phyloP scores from a whole-genome alignment of 2,888 invertebrate species.

The Anarsia innoxiella region DNA sequence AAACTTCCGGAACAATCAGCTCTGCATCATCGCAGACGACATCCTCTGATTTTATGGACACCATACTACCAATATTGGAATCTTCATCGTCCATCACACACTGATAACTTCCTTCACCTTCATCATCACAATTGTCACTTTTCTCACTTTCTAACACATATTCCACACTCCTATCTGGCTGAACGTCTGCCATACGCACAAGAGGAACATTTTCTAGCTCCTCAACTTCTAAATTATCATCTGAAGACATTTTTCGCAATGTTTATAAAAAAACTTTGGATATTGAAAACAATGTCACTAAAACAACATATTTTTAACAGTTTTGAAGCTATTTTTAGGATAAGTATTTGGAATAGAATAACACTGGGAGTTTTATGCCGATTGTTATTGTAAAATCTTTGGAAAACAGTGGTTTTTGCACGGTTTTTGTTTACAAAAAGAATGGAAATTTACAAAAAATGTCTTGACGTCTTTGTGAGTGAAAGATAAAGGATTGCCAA shows the following conservation, averaged over 20 bases:
- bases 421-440: no score
- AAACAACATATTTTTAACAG: no score
- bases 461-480: no score
- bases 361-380: no score
- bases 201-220: slow-evolving; percentile 55
- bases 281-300: no score
- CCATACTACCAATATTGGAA: slow-evolving; percentile 56
- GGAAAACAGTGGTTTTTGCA: no score
- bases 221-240: slow-evolving; percentile 42
- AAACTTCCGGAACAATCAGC: slow-evolving; percentile 36
- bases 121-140: slow-evolving; percentile 34
- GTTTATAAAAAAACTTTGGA: no score
- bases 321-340: no score
- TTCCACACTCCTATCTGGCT: slow-evolving; percentile 27
- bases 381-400: no score
- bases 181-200: slow-evolving; percentile 60
- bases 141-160: neutral
- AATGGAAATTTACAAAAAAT: no score
- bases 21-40: slow-evolving; percentile 25
- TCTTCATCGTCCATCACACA: slow-evolving; percentile 44
- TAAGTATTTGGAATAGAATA: no score
- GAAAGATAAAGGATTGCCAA: no score
- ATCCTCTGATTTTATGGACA: slow-evolving; percentile 48
- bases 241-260: slow-evolving; percentile 37
- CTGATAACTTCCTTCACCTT: slow-evolving; percentile 34